phyloP scores from a whole-genome alignment of 2,797 vertebrate genomes.

The Balearica regulorum region DNA sequence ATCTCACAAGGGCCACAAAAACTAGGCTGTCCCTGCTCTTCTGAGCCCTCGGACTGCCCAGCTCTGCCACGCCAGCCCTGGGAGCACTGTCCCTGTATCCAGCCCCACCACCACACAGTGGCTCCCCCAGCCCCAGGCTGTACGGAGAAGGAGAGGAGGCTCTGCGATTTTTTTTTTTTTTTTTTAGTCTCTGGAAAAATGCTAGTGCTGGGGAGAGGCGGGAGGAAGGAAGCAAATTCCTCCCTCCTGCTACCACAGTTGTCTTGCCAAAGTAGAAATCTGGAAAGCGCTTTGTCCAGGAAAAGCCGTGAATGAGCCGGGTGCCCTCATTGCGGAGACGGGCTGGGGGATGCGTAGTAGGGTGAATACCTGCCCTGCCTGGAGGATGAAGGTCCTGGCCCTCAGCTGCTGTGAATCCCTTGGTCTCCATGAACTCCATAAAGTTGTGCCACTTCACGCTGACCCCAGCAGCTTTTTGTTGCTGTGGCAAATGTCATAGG shows the following conservation, averaged over 20 bases:
- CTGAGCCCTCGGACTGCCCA: background rate
- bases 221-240: background rate
- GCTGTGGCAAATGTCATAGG: background rate
- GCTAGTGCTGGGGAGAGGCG: background rate
- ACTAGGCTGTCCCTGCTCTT: background rate
- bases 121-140: accelerated
- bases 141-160: background rate
- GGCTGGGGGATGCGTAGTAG: background rate
- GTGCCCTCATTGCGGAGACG: background rate
- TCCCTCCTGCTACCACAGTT: background rate
- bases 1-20: slow-evolving; percentile 22
- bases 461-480: background rate
- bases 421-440: background rate
- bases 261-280: background rate
- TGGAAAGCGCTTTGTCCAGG: background rate
- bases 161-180: background rate
- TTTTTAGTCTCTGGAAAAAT: background rate
- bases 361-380: background rate
- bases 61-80: background rate
- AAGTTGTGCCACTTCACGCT: background rate
- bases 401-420: background rate
- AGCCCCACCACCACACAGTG: accelerated
- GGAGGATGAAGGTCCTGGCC: background rate
- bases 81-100: background rate
- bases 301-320: background rate